phyloP scores from a whole-genome alignment of 2,113 vertebrate species.

The Probosciger aterrimus region DNA sequence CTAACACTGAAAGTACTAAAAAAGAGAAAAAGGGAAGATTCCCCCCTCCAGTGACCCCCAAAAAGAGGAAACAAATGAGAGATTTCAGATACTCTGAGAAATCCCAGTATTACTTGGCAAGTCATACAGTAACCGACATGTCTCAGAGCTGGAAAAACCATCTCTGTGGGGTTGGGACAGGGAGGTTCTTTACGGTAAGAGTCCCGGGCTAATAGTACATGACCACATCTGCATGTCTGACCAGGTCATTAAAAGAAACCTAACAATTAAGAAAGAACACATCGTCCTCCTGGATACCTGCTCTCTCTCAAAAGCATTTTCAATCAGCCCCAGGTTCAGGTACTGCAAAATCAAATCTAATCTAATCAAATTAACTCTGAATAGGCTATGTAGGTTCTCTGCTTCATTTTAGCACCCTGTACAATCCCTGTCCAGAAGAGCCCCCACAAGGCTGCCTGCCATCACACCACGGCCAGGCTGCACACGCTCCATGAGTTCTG shows the following conservation, averaged over 20 bases:
- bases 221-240: background rate
- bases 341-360: background rate
- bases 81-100: background rate
- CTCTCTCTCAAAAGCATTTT: background rate
- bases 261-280: background rate
- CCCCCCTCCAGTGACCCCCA: background rate
- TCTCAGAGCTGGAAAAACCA: background rate
- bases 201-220: background rate
- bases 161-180: background rate
- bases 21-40: background rate
- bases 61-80: slow-evolving; percentile 34
- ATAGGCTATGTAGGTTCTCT: background rate
- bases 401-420: background rate
- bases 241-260: background rate
- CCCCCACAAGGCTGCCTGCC: background rate
- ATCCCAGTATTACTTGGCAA: background rate
- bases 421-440: background rate
- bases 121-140: background rate
- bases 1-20: background rate
- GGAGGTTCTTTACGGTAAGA: background rate
- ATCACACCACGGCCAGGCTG: background rate
- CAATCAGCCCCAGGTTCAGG: background rate
- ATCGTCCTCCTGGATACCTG: background rate
- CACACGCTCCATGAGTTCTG: background rate
- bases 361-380: background rate